A percentile compares a stretch with the other conserved stretches of the same genome.
Evolutionary conservation across 53 echinoderm and acorn worm species (phyloP).

Genomic region (Echinarachnius parma): DNA sequence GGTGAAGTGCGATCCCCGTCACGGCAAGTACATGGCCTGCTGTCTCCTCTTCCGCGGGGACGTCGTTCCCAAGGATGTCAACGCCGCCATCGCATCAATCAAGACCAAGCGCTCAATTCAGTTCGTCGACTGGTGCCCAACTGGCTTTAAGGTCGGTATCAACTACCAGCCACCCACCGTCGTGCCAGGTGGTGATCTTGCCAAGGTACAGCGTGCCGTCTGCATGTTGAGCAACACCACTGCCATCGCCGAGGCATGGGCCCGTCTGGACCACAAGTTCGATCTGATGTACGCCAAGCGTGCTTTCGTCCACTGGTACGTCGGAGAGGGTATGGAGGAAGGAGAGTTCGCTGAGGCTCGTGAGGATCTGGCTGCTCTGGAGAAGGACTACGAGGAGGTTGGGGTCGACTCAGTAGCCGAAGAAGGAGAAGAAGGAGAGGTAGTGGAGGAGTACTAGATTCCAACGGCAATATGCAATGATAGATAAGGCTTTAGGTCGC

Average conservation of each 20-base stretch:
- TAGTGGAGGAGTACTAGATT: no score
- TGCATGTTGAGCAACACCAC: constrained; percentile 94
- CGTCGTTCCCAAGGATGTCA: constrained; percentile 92
- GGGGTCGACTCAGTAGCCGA: no score
- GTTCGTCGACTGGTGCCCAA: constrained; percentile 99
- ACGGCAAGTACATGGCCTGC: constrained; percentile 98
- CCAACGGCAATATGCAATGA: no score
- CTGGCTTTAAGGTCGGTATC: constrained; percentile 98
- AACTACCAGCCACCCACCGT: constrained; percentile 96
- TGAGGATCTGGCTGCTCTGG: no score
- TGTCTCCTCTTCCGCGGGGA: constrained; percentile 92
- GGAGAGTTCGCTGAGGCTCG: no score
- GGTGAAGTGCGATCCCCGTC: constrained; percentile 98
- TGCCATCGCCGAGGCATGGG: constrained; percentile 62
- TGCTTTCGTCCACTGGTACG: constrained; percentile 62
- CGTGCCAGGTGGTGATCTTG: no score
- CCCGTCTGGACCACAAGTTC: constrained; percentile 64
- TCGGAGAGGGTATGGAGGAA: constrained; percentile 70
- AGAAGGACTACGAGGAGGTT: no score
- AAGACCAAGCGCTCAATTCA: constrained; percentile 95
- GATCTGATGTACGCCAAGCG: constrained; percentile 70
- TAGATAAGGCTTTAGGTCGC: no score
- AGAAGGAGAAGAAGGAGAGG: no score
- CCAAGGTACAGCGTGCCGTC: constrained; percentile 83
- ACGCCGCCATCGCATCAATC: constrained; percentile 80